These are phyloP conservation scores for Apeira syringaria DNA, from an alignment of 2,888 invertebrate genomes.

Conservation along the genomic window DNA sequence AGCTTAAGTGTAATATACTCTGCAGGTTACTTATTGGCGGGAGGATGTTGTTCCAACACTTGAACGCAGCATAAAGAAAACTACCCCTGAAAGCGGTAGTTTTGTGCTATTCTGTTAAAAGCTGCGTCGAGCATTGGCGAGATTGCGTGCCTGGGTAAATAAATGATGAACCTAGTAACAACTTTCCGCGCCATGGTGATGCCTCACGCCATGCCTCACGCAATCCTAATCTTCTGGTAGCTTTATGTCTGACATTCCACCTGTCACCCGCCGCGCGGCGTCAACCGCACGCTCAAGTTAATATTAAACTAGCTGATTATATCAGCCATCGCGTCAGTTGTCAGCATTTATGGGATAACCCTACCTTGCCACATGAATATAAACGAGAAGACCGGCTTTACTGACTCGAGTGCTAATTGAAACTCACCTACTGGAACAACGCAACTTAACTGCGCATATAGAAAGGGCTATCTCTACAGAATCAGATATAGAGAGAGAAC, in stretches of 20 bases:
- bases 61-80: too few species aligned
- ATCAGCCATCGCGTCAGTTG: conserved; percentile 1
- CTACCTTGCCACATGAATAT: conserved; percentile 1
- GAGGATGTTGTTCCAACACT: too few species aligned
- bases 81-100: too few species aligned
- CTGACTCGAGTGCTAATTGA: neutral
- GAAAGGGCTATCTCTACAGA: too few species aligned
- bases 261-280: conserved; percentile 7
- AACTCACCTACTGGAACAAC: too few species aligned
- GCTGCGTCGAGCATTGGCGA: too few species aligned
- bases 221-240: neutral
- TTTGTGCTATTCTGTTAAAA: too few species aligned
- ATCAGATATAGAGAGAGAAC: too few species aligned
- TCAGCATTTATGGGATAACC: conserved; percentile 1
- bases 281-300: neutral
- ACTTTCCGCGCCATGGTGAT: neutral
- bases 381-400: neutral
- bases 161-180: conserved; percentile 1
- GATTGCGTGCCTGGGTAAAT: conserved; percentile 1
- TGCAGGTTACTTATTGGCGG: too few species aligned
- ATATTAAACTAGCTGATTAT: conserved; percentile 16
- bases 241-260: conserved; percentile 5
- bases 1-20: too few species aligned
- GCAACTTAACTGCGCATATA: too few species aligned
- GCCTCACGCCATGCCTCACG: conserved; percentile 16